Base-by-base conservation (phyloP, 2,797 vertebrate genomes). In the Valencia hispanica region DNA sequence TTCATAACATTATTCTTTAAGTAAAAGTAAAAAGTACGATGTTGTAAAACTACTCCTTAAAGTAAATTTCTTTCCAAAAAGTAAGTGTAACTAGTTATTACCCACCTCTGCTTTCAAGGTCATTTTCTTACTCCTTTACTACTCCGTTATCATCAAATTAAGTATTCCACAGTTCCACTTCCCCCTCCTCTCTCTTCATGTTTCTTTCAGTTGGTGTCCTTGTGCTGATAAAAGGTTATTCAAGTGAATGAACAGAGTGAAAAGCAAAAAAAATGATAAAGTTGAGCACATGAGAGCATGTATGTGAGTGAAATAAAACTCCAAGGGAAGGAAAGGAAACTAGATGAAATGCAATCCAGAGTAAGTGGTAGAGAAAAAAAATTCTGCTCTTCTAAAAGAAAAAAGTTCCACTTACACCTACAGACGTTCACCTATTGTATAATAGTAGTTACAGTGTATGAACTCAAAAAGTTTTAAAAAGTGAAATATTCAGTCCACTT, bases 151-250 rank as follows among this genome's bases (percentile, higher is more conserved):
- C 43, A 61, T 32, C 61, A 68, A 72, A 51, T 5, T 18, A 43
- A 22, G 22, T 39, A 3, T 32, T 53, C n/a, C 27, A 1, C 43
- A 30, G 3, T 32, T 53, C n/a, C 27, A 1, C 43, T 55, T 45
- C 51, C 48, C 48, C 66, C 61, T 32, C 71, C 55, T 15, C 17
- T n/a, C 53, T 57, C 36, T 11, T 8, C 43, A 27, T 5, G 63
- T 9, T 1, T 18, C 69, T 66, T 63, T 79, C 36, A 70, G 36
- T 41, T 48, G 3, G 45, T 9, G 79, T 74, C 78, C 73, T 80
- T 74, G 65, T 78, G 70, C 27, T 10, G 1, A 27, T 84, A 66
- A 70, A 0, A n/a, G 47, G 32, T 41, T 30, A 45, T 59, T 36
- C 22, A 25, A 61, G 61, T 17, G 10, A 63, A 15, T 25, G 65